Conservation (phyloP, 2,113 vertebrate genomes). For the Hyaena hyaena region DNA sequence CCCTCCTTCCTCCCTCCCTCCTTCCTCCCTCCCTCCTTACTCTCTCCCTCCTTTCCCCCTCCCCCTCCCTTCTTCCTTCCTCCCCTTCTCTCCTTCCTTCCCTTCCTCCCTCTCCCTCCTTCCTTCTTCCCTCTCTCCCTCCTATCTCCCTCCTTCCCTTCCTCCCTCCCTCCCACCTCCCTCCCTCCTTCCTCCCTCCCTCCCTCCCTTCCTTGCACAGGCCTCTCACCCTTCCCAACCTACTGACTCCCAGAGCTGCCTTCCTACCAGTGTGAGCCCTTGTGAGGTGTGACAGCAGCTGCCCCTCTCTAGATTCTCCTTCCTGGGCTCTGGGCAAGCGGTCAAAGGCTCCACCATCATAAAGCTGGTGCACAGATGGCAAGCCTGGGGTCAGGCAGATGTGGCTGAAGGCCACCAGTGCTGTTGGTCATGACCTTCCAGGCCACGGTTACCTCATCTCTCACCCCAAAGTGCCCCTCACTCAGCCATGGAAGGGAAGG, state of each 20-base stretch:
- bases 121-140: not conserved
- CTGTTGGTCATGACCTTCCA: not conserved
- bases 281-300: not conserved
- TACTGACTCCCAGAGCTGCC: no score
- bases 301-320: not conserved
- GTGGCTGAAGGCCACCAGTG: not conserved
- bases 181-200: not conserved
- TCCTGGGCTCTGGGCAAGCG: not conserved
- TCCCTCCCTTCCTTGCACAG: not conserved
- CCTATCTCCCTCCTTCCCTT: not conserved
- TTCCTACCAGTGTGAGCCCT: not conserved
- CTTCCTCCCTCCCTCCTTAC: not conserved
- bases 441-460: not conserved
- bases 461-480: not conserved
- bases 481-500: not conserved
- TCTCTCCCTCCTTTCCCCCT: not conserved
- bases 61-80: not conserved
- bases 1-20: not conserved
- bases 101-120: not conserved
- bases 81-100: no score
- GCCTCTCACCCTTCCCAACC: not conserved
- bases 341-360: not conserved
- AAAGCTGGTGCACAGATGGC: no score
- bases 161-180: not conserved
- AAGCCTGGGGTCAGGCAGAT: not conserved